These are phyloP conservation scores for Toxotes jaculatrix DNA, from an alignment of 2,113 vertebrate species.

Conservation along the genomic window DNA sequence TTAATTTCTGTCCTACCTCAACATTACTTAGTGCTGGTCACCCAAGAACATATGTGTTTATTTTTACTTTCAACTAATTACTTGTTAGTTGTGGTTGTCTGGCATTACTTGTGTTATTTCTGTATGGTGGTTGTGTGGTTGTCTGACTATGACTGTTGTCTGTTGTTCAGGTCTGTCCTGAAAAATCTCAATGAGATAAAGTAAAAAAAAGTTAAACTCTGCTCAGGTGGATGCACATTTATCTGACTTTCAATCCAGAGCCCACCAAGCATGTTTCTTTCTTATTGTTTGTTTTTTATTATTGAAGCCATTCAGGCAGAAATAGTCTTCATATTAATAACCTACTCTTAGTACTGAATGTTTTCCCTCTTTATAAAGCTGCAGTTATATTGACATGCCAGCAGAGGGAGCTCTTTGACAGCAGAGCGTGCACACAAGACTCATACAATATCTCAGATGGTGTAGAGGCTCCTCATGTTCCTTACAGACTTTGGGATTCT, in stretches of 20 bases:
- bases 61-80: no score
- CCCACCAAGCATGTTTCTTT: background rate
- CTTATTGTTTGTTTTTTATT: background rate
- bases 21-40: background rate
- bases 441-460: background rate
- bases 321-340: background rate
- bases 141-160: background rate
- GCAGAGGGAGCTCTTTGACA: constrained; percentile 46
- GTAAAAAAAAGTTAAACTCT: background rate
- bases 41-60: no score
- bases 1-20: no score
- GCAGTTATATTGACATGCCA: background rate
- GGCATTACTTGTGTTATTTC: no score
- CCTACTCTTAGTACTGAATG: background rate
- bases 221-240: background rate
- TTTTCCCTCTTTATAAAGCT: background rate
- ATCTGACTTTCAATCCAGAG: background rate
- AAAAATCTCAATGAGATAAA: background rate
- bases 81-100: no score
- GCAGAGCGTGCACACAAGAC: background rate
- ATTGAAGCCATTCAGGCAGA: background rate
- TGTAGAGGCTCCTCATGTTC: background rate
- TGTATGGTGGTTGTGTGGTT: background rate
- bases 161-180: background rate
- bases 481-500: background rate